Base-by-base conservation (phyloP, 2,888 invertebrate genomes). In the Eupelmus urozonus region DNA sequence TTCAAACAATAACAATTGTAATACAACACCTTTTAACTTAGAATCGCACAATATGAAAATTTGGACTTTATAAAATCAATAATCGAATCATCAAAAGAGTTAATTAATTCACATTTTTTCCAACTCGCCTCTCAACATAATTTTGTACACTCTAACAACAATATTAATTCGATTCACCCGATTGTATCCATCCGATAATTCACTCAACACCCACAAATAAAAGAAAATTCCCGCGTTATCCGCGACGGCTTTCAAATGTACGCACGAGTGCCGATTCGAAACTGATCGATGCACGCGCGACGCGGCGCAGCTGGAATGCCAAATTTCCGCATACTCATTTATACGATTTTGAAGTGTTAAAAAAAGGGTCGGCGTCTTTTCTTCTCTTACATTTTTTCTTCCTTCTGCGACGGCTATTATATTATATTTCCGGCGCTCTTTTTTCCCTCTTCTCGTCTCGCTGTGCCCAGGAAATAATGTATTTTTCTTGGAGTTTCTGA, bases 241-340 rank as follows among this genome's bases (percentile, higher is more conserved):
- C 34, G 3, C 34, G 9, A 34, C 34, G 34, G 9, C 16, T 45
- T 45, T 16, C 16, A 57, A 4, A 27, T 45, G 2, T 18, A 55
- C 74, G 74, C 74, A 75, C 74, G 74, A 74, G 29, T 34, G 73
- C 27, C 66, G 66, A 72, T 63, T 25, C 9, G 59, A 65, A 66
- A 74, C 59, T 59, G 74, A 74, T 74, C 66, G 74, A 74, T 74
- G 29, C 40, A 40, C 53, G 23, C 40, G 51, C 53, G 23, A 16
- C n/a, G 29, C 60, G n/a, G 34, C 27, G 60, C 60, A 2, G 23
- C n/a, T 18, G 59, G 74, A 74, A 75, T 75, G 25, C 60, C 60
- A 42, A 67, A 60, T 75, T 60, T 20, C 27, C 51, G 60, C 66
- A 49, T 59, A 74, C 66, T 67, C 74, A 49, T 53, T 74, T 75